Percentiles rank a stretch among this genome's conserved stretches.
phyloP scores from a whole-genome alignment of 2,113 vertebrate species.

The Gallinago media region DNA sequence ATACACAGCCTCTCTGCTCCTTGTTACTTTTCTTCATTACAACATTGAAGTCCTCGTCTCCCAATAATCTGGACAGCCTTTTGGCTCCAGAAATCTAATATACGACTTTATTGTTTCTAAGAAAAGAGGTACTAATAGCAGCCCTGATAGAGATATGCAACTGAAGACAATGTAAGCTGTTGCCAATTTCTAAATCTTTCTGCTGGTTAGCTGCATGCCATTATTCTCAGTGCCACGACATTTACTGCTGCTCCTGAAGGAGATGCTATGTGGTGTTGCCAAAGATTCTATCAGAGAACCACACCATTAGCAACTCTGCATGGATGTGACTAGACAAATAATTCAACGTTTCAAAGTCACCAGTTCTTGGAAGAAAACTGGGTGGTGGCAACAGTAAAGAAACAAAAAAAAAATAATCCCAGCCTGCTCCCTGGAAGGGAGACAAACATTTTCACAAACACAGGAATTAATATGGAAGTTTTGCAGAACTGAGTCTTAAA shows the following conservation, averaged over 20 bases:
- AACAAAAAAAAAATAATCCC: background rate
- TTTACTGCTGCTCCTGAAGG: slow-evolving; percentile 1
- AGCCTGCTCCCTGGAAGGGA: background rate
- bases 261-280: background rate
- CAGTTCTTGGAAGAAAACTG: background rate
- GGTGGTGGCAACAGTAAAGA: background rate
- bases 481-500: background rate
- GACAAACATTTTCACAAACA: background rate
- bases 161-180: background rate
- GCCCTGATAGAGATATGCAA: background rate
- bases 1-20: background rate
- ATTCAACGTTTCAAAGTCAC: background rate
- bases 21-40: background rate
- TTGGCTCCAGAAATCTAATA: background rate
- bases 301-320: background rate
- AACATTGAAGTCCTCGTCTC: background rate
- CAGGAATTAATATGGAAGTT: slow-evolving; percentile 1
- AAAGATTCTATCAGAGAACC: background rate
- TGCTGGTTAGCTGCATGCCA: background rate
- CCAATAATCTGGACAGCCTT: background rate
- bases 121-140: background rate
- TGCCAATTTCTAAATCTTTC: background rate
- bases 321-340: background rate
- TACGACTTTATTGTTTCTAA: background rate
- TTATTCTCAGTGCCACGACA: background rate